A percentile compares a stretch with the other conserved stretches of the same genome.
phyloP scores from a whole-genome alignment of 1,140 invertebrate species.

The Diabrotica virgifera region DNA sequence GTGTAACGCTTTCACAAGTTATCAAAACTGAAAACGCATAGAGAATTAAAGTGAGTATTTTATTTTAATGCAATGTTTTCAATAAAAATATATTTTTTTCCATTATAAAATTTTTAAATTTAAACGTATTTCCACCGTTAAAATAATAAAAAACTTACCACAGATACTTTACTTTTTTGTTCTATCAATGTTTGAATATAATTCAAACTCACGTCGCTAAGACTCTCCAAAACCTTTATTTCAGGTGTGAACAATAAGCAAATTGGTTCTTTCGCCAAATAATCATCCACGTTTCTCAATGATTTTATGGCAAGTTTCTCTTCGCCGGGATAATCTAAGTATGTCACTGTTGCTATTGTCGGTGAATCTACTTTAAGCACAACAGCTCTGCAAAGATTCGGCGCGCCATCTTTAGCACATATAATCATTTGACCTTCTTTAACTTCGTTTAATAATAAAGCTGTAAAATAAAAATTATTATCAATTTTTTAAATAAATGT shows the following conservation, averaged over 20 bases:
- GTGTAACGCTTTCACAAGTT: no score
- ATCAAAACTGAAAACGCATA: no score
- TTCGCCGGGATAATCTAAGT: constrained; percentile 23
- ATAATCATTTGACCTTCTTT: constrained; percentile 28
- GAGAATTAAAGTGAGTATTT: no score
- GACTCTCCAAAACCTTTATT: constrained; percentile 5
- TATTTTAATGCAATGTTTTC: no score
- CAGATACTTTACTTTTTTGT: constrained; percentile 17
- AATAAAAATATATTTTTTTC: no score
- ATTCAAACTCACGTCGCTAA: background rate
- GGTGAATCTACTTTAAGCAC: constrained; percentile 3
- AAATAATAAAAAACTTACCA: constrained; percentile 19
- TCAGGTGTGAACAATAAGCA: constrained; percentile 13
- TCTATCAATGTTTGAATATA: constrained; percentile 15
- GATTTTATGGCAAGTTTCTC: constrained; percentile 14
- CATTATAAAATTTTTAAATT: no score
- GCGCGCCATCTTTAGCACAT: constrained; percentile 16
- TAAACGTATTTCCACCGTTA: no score
- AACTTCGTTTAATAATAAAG: constrained; percentile 6
- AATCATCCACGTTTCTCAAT: constrained; percentile 22
- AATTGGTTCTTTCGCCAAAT: constrained; percentile 10
- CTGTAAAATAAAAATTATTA: constrained; percentile 9
- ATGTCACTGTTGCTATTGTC: constrained; percentile 13
- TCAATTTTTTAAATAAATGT: background rate
- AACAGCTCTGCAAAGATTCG: constrained; percentile 11